phyloP scores from a whole-genome alignment of 2,888 invertebrate genomes.

The Microchrysa polita region DNA sequence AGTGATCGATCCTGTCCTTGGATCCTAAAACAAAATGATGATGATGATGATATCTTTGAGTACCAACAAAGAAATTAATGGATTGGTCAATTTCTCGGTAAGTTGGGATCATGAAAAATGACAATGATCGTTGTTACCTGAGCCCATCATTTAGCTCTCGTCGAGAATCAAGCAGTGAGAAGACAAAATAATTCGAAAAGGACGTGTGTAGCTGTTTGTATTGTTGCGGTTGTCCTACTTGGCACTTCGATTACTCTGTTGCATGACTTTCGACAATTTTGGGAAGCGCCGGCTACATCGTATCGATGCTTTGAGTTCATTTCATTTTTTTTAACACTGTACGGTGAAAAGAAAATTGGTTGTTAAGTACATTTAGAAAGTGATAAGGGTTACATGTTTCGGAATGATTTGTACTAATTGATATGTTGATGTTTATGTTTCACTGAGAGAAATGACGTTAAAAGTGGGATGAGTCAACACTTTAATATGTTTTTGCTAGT shows the following conservation, averaged over 20 bases:
- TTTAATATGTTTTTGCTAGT: slow-evolving; percentile 4
- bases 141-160: neutral
- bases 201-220: neutral
- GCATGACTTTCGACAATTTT: neutral
- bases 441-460: neutral
- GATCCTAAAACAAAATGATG: neutral
- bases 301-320: too few relatives aligned
- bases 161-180: neutral
- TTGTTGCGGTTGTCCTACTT: neutral
- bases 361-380: slow-evolving; percentile 23
- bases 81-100: slow-evolving; percentile 36
- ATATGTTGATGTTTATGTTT: slow-evolving; percentile 37
- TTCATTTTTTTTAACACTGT: neutral
- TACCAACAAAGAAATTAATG: slow-evolving; percentile 34
- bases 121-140: slow-evolving; percentile 7
- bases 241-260: neutral
- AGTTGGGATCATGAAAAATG: neutral
- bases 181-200: neutral
- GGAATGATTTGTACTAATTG: slow-evolving; percentile 26
- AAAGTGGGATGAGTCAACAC: slow-evolving; percentile 21
- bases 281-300: neutral
- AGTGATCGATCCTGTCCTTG: slow-evolving; percentile 12
- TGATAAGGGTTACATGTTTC: slow-evolving; percentile 28
- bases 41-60: too few relatives aligned
- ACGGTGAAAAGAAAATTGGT: slow-evolving; percentile 15